Base-by-base conservation (phyloP, 2,888 invertebrate species). In the Phyto melanocephala region DNA sequence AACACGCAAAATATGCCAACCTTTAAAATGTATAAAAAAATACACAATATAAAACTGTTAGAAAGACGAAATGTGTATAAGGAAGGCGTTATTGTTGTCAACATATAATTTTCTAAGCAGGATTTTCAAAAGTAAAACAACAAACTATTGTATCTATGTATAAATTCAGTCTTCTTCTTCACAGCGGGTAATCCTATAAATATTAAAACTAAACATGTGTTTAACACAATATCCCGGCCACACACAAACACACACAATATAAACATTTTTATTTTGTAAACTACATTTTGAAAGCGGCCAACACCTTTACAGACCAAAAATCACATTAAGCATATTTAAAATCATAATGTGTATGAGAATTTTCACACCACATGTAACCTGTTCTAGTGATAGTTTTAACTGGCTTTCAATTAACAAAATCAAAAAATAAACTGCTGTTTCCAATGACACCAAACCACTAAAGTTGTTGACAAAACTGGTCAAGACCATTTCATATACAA, bases 51-150 rank as follows among this genome's bases (percentile, higher is more conserved):
- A 54, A 47, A n/a, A n/a, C 11, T 28, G 6, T 33, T 1, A 37
- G 15, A 42, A 37, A 52, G 42, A 54, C 11, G 7, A 35, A 33
- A 33, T 10, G 22, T 24, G n/a, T n/a, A n/a, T 28, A 17, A 3
- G 8, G 54, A 76, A 76, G 82, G 82, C 79, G 82, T 82, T 82
- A 47, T 75, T 71, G 71, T 80, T 82, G 82, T 82, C 79, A 79
- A 63, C 81, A 75, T 70, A 79, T 56, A 65, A 70, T 65, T 60
- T 67, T 56, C 70, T 67, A 65, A 58, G 56, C 70, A 70, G 58
- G 45, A 79, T 70, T 82, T 52, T 54, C 7, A 54, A 62, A 67
- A 50, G 42, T 28, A 52, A 80, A 76, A 33, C 33, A 70, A 17
- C 52, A n/a, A 71, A 33, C 71, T 71, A 71, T 71, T 68, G 68